Evolutionary conservation across 2,797 vertebrate species (phyloP).

Genomic region (Sarcophilus harrisii): DNA sequence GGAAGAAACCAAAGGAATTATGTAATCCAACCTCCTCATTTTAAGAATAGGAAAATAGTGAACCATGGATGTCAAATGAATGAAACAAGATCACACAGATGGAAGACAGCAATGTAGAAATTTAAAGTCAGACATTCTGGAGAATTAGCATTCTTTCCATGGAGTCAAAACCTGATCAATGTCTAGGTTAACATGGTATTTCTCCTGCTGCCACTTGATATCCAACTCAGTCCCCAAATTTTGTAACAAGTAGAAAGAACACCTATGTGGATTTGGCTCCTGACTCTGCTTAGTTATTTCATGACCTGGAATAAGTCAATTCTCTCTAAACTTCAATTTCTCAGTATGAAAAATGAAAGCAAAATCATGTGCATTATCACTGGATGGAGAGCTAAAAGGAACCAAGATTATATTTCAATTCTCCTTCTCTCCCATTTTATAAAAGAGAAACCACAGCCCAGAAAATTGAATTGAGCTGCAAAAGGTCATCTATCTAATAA

Average conservation of each 20-base stretch:
- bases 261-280: not conserved
- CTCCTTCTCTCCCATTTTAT: not conserved
- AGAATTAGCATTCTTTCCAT: not conserved
- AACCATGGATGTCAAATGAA: not conserved
- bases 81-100: not conserved
- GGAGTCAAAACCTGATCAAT: not conserved
- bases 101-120: not conserved
- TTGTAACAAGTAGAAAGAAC: not conserved
- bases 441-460: not conserved
- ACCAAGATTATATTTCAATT: not conserved
- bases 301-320: not conserved
- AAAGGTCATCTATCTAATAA: not conserved
- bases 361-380: not conserved
- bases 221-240: not conserved
- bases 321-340: not conserved
- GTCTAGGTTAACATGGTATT: not conserved
- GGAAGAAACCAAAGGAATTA: not conserved
- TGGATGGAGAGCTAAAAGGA: not conserved
- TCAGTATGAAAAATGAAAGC: not conserved
- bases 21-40: not conserved
- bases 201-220: not conserved
- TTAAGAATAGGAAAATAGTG: not conserved
- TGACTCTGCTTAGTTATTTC: not conserved
- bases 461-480: not conserved
- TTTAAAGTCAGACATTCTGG: not conserved